phyloP scores from a whole-genome alignment of 2,797 vertebrate species.

The Naso thynnoides region DNA sequence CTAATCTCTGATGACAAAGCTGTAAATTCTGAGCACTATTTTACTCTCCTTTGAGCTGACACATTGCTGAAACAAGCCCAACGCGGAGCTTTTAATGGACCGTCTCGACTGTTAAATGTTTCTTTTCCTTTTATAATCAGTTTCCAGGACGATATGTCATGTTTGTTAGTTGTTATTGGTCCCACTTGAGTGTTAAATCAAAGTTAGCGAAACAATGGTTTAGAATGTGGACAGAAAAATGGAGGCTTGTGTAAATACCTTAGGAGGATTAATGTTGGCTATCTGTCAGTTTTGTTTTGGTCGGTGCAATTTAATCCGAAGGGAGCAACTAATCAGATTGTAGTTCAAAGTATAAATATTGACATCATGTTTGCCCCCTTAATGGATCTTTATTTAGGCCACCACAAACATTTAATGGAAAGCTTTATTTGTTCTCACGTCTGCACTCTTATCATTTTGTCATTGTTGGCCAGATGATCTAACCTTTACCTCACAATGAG shows the following conservation, averaged over 20 bases:
- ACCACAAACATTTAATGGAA: slow-evolving; percentile 1
- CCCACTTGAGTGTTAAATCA: slow-evolving; percentile 68
- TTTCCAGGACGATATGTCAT: slow-evolving; percentile 56
- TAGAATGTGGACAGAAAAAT: slow-evolving; percentile 51
- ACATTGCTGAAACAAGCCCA: slow-evolving; percentile 36
- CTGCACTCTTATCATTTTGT: slow-evolving; percentile 5
- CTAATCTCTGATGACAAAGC: slow-evolving; percentile 42
- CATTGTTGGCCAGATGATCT: slow-evolving; percentile 28
- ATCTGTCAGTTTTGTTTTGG: slow-evolving; percentile 56
- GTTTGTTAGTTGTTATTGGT: slow-evolving; percentile 67
- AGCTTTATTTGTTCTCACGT: slow-evolving; percentile 5
- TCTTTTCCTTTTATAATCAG: slow-evolving; percentile 48
- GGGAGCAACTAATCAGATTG: slow-evolving; percentile 35
- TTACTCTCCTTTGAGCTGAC: slow-evolving; percentile 17
- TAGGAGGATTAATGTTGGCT: slow-evolving; percentile 56
- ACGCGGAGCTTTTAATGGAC: slow-evolving; percentile 50
- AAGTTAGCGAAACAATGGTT: slow-evolving; percentile 51
- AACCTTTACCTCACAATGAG: slow-evolving; percentile 40
- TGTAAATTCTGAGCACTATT: slow-evolving; percentile 32
- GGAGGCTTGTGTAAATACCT: slow-evolving; percentile 59
- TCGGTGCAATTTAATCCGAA: slow-evolving; percentile 29
- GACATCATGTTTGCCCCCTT: slow-evolving; percentile 20
- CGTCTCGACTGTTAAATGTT: slow-evolving; percentile 43
- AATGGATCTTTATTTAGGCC: slow-evolving; percentile 17
- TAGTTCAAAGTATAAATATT: slow-evolving; percentile 33